Evolutionary conservation across 2,113 vertebrate genomes (phyloP), one percentile per base, ranked within the genome.

Genomic region (Paramisgurnus dabryanus): DNA sequence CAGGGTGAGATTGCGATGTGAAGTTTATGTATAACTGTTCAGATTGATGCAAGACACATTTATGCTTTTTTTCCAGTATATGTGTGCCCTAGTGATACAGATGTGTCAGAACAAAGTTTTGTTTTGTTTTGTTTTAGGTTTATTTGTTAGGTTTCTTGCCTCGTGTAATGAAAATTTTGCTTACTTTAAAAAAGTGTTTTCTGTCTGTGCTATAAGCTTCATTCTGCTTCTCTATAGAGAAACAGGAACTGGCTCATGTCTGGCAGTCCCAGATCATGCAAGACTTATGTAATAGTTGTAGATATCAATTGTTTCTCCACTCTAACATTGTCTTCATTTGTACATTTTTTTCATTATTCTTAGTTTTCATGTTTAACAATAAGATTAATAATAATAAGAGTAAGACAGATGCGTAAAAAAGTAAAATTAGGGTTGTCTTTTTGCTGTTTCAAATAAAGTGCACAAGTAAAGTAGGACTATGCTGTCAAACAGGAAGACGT

Each of bases 401-500:
- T n/a, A n/a, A 22, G 22, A 22, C 22, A 1, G 27, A 34, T 34
- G 27, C 27, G 27, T 2, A 34, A 34, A 22, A 34, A 1, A 34
- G 27, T 3, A 2, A 34, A 34, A 34, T 34, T 2, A 34, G 27
- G 27, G 27, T 34, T 13, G 17, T 34, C 11, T 50, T 3, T 60
- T 60, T 74, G 40, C 22, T 74, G 18, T 74, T 27, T 12, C 45
- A 7, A 61, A 74, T 60, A 60, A 17, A 61, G 61, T 75, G 40
- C 18, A 63, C 27, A 13, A 15, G 53, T 57, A 17, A n/a, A 27
- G 45, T 69, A 45, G 15, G 53, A 39, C 43, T 71, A 13, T 71
- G n/a, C 58, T 72, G 71, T 85, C n/a, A 74, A 68, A 83, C 81
- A 85, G 84, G 81, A 83, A 83, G 68, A 11, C 5, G 13, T 57